These are phyloP conservation scores for Pseudochromis fuscus DNA, from an alignment of 2,797 vertebrate genomes.

Conservation along the genomic window DNA sequence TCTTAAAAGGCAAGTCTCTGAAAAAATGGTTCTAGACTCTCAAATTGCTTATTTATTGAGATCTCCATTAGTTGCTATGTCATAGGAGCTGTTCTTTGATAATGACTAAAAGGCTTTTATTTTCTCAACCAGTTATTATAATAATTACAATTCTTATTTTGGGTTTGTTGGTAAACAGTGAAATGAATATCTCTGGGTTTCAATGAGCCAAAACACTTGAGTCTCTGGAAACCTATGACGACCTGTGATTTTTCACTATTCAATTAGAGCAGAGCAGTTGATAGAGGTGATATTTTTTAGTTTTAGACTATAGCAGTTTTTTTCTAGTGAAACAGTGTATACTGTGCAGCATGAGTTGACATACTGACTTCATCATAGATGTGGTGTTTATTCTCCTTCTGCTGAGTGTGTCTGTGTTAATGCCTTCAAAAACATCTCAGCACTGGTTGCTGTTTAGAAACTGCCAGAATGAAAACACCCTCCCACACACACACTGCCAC, in stretches of 20 bases:
- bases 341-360: background rate
- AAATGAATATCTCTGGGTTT: background rate
- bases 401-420: background rate
- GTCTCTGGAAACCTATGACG: background rate
- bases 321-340: background rate
- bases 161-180: background rate
- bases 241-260: no score
- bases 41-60: background rate
- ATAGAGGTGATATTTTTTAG: no score
- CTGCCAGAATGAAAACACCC: conserved; percentile 33
- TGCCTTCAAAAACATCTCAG: conserved; percentile 10
- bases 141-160: no score
- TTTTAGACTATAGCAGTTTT: no score
- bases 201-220: no score
- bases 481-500: conserved; percentile 34
- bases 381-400: background rate
- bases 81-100: background rate
- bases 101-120: background rate
- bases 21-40: background rate
- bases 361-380: background rate
- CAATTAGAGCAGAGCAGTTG: no score
- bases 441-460: conserved; percentile 32
- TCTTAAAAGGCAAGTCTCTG: no score
- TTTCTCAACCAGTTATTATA: no score
- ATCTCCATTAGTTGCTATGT: background rate